Conservation (phyloP, 2,797 vertebrate species). For the Phoxinus dragarum region DNA sequence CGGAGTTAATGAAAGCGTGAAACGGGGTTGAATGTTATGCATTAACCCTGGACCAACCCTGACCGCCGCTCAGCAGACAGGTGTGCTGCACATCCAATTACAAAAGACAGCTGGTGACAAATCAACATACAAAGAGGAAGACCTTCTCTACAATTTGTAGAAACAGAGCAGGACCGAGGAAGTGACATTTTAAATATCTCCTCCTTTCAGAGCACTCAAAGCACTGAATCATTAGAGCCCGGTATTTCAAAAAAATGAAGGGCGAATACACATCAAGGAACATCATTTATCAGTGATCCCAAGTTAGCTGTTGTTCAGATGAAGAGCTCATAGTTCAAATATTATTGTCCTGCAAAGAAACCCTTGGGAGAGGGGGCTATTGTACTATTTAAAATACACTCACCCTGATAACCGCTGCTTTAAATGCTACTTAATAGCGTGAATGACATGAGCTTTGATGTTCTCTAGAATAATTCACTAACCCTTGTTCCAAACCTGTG, state of each 20-base stretch:
- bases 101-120: slow-evolving; percentile 32
- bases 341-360: slow-evolving; percentile 9
- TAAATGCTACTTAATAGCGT: not conserved
- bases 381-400: slow-evolving; percentile 5
- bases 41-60: slow-evolving; percentile 1
- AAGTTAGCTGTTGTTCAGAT: slow-evolving; percentile 6
- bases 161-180: slow-evolving; percentile 5
- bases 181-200: slow-evolving; percentile 38
- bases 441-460: not conserved
- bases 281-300: not conserved
- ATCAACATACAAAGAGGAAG: slow-evolving; percentile 5
- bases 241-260: not conserved
- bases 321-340: slow-evolving; percentile 13
- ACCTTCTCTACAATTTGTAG: slow-evolving; percentile 4
- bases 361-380: not conserved
- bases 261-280: slow-evolving; percentile 1
- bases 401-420: not conserved
- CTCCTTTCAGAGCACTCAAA: not conserved
- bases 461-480: not conserved
- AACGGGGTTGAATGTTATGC: slow-evolving; percentile 16
- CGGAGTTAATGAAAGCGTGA: not conserved
- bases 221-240: not conserved
- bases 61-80: not conserved
- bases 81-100: slow-evolving; percentile 15
- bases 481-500: not conserved